Base-by-base conservation (phyloP, 2,888 invertebrate genomes). In the Andrena marginata region DNA sequence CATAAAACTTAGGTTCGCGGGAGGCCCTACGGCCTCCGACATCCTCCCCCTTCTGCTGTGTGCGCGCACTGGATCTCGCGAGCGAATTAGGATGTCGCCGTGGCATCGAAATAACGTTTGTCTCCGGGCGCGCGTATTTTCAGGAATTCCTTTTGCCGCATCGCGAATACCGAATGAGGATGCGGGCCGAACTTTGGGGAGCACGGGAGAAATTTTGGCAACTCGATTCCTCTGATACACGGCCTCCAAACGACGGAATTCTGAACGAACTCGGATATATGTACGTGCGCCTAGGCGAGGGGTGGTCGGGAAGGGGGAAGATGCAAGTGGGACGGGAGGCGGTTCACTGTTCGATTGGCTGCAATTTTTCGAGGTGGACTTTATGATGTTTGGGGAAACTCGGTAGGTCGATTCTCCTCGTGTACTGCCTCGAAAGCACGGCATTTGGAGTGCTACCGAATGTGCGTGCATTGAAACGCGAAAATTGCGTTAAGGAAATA, bases 1-100 rank as follows among this genome's bases (percentile, higher is more conserved):
- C 86, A 85, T 84, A 82, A 90, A 91, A 88, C 89, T 56, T 89
- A 90, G 91, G 87, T 91, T 91, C 89, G 76, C 87, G 80, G 86
- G 84, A 79, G 65, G 69, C 59, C 31, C 56, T 59, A 20, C 49
- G 23, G 3, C 48, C 29, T 6, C n/a, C 60, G 23, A 1, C 33
- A 20, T 8, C n/a, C 56, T 16, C 4, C 5, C 5, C 49, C n/a
- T 49, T 16, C 6, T 8, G 16, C 23, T n/a, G 6, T 64, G 16
- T 60, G 48, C 20, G 70, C 48, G 48, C 70, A 64, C 56, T 60
- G 78, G 73, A 85, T 85, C 67, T 75, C 76, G 54, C 72, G 69
- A 64, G 65, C 80, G 88, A 87, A 87, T 87, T 88, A 88, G 88
- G 80, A 86, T 86, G 88, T 86, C 84, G 88, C 69, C 80, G 59